phyloP scores from a whole-genome alignment of 2,888 invertebrate species.

The Nasonovia ribisnigri region DNA sequence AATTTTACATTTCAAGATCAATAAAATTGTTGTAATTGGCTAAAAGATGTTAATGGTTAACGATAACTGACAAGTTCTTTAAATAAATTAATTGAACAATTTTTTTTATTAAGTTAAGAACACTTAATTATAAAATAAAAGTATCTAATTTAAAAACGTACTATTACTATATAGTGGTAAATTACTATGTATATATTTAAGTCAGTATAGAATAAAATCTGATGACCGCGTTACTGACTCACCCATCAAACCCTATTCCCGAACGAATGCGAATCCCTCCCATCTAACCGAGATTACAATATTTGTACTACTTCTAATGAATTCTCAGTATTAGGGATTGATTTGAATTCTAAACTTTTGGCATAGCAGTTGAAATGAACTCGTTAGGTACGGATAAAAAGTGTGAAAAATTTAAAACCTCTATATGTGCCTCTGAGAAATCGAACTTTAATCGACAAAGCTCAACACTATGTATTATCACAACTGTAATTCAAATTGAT shows the following conservation, averaged over 20 bases:
- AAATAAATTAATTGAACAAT: background rate
- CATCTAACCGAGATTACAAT: background rate
- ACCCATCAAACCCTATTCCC: background rate
- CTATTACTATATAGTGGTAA: too few species aligned
- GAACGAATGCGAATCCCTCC: background rate
- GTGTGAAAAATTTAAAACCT: background rate
- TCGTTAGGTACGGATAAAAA: background rate
- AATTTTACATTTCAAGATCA: background rate
- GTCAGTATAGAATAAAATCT: background rate
- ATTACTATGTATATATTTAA: background rate
- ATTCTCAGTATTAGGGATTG: background rate
- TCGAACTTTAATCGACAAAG: background rate
- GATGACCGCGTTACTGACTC: background rate
- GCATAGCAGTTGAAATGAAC: background rate
- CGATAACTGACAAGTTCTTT: background rate
- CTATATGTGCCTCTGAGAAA: background rate
- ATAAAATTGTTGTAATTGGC: background rate
- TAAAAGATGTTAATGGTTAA: background rate
- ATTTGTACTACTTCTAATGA: background rate
- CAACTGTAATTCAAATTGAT: background rate
- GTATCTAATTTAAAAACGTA: background rate
- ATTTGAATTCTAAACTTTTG: background rate
- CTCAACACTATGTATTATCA: background rate
- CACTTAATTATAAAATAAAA: background rate
- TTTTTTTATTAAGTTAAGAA: background rate